phyloP scores from a whole-genome alignment of 2,113 vertebrate genomes.

The Protobothrops flavoviridis region DNA sequence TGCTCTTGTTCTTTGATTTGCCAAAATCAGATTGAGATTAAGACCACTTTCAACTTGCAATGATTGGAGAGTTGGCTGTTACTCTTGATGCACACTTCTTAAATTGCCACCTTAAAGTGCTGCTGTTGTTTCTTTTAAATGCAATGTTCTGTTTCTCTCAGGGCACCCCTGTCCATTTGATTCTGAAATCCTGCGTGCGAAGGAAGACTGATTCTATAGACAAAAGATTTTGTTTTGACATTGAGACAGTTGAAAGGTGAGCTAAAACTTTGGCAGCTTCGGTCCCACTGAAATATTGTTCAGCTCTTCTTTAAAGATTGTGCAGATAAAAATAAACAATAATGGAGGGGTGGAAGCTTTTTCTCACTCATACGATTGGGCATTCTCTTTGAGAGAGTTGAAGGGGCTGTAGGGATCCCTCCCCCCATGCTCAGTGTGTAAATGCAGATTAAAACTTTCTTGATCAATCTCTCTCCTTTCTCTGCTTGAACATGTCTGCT shows the following conservation, averaged over 20 bases:
- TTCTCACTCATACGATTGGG: neutral
- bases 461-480: neutral
- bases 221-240: conserved; percentile 97
- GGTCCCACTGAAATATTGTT: neutral
- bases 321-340: neutral
- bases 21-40: neutral
- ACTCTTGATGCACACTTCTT: neutral
- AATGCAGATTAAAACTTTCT: neutral
- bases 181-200: conserved; percentile 88
- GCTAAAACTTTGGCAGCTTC: neutral
- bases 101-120: neutral
- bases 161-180: conserved; percentile 81
- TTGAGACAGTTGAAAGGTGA: conserved; percentile 93
- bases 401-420: neutral
- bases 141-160: conserved; percentile 54
- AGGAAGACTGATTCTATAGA: conserved; percentile 94
- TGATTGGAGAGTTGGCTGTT: accelerated
- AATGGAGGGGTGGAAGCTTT: no score
- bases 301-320: neutral
- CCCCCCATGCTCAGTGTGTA: no score
- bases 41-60: neutral
- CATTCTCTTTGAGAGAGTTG: neutral
- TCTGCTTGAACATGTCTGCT: neutral
- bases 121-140: neutral
- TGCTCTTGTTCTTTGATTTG: neutral